Conservation (phyloP, 2,888 invertebrate species). For the Eueremaeus valkanovi region DNA sequence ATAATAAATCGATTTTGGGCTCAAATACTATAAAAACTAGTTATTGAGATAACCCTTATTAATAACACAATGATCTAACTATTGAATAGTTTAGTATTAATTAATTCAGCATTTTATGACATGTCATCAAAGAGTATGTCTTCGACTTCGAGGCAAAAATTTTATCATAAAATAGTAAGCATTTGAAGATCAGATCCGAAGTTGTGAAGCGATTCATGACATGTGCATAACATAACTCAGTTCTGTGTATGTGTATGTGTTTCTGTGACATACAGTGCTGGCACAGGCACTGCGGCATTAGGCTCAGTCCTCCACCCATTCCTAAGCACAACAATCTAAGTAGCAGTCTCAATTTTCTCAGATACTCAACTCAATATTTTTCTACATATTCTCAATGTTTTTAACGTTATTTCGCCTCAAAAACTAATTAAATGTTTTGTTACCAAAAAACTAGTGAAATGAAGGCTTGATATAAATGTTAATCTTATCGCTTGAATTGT, state of each 20-base stretch:
- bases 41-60: too few relatives aligned
- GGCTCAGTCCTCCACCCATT: neutral
- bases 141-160: neutral
- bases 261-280: neutral
- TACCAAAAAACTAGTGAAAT: neutral
- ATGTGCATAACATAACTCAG: neutral
- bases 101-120: too few relatives aligned
- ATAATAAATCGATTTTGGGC: too few relatives aligned
- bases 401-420: neutral
- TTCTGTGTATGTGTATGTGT: neutral
- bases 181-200: neutral
- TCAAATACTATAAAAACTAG: too few relatives aligned
- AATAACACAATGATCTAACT: too few relatives aligned
- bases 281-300: neutral
- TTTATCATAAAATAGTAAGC: constrained; percentile 9
- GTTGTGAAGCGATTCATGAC: neutral
- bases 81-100: too few relatives aligned
- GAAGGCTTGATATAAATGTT: neutral
- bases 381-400: neutral
- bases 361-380: neutral
- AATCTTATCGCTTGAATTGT: too few relatives aligned
- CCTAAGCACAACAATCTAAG: neutral
- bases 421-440: neutral
- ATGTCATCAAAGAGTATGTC: neutral
- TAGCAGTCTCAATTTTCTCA: neutral